Evolutionary conservation across 2,888 invertebrate genomes (phyloP), one percentile per base, ranked within the genome.

Genomic region (Sinelater perroti): DNA sequence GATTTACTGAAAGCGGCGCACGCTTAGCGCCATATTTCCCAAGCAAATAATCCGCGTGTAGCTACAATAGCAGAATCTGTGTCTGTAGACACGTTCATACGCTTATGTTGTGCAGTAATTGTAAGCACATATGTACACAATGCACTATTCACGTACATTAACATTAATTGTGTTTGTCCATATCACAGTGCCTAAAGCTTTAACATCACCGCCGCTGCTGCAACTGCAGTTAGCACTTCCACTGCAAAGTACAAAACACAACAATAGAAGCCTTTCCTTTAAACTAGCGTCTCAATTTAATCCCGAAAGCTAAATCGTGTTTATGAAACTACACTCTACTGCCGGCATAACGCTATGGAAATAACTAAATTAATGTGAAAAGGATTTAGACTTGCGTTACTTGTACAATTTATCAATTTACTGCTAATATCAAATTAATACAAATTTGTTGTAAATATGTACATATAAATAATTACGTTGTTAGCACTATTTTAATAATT

Each of bases 141-240:
- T 30, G 35, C 47, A 24, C 35, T 47, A 44, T 44, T 44, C 44
- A 35, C 30, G 24, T 46, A 35, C 10, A 47, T 35, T 47, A 31
- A 47, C 47, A 47, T 47, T 47, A 21, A 47, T 47, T 47, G 35
- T 35, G 47, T 47, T 47, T 47, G 24, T 13, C 24, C 47, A 47
- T 35, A 47, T 35, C 18, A 24, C 35, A 35, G 24, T 17, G 47
- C 21, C 28, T 16, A 45, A 30, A 45, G 45, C 45, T 45, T 45
- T 45, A 30, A 28, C 30, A 45, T 45, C 30, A 45, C 28, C 26
- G 11, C 17, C 11, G 24, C 21, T 21, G 40, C 21, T 40, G 47
- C 47, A 24, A 35, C 35, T 35, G 35, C 21, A 47, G 16, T 24
- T 8, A 35, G 35, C 44, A 44, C 44, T 26, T 21, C 6, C 24